A percentile compares a stretch with the other conserved stretches of the same genome.
These are phyloP conservation scores for Condylura cristata DNA, from an alignment of 2,113 vertebrate genomes.

Conservation along the genomic window DNA sequence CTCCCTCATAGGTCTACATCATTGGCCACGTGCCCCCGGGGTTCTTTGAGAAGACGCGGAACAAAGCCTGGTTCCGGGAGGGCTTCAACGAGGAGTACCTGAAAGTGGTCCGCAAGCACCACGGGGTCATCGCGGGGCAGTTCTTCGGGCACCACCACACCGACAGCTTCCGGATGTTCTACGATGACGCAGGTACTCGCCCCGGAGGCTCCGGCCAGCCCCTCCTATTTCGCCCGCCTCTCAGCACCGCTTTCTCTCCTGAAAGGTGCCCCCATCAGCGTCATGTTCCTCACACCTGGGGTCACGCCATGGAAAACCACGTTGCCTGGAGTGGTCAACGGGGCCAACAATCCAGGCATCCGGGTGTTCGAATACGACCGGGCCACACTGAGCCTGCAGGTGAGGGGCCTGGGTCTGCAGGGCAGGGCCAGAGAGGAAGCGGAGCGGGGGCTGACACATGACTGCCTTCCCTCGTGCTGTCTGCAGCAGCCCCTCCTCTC, in stretches of 20 bases:
- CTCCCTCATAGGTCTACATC: slow-evolving; percentile 90
- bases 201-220: background rate
- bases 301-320: slow-evolving; percentile 97
- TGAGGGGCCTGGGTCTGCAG: slow-evolving; percentile 74
- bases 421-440: background rate
- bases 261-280: slow-evolving; percentile 88
- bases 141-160: slow-evolving; percentile 98
- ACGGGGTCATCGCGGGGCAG: slow-evolving; percentile 91
- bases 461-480: background rate
- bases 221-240: background rate
- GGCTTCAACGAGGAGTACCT: slow-evolving; percentile 90
- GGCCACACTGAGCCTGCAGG: slow-evolving; percentile 91
- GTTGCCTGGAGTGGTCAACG: slow-evolving; percentile 92
- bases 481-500: background rate
- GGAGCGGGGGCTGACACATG: background rate
- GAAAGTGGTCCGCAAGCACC: slow-evolving; percentile 89
- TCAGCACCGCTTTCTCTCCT: background rate
- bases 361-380: slow-evolving; percentile 91
- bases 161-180: slow-evolving; percentile 95
- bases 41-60: slow-evolving; percentile 95
- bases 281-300: slow-evolving; percentile 94
- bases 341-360: slow-evolving; percentile 97
- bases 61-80: slow-evolving; percentile 90
- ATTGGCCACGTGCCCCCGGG: slow-evolving; percentile 95
- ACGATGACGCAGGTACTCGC: slow-evolving; percentile 85